These are phyloP conservation scores for Theristicus caerulescens DNA, from an alignment of 2,113 vertebrate species.

Conservation along the genomic window DNA sequence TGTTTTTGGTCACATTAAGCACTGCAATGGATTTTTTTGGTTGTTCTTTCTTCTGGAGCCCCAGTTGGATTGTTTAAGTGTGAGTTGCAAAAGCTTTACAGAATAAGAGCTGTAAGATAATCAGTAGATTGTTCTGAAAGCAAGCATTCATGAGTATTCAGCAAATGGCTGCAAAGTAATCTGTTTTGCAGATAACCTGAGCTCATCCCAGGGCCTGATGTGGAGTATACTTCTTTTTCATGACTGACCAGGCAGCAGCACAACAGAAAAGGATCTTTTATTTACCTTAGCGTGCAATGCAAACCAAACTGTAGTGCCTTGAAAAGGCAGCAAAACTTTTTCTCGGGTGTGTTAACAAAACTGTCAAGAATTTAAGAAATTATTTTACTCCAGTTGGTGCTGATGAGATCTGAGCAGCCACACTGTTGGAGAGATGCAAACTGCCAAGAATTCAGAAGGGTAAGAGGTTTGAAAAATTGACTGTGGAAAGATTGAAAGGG, in stretches of 20 bases:
- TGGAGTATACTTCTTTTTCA: rapidly evolving
- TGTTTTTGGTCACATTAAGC: neutral
- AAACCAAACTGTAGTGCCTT: neutral
- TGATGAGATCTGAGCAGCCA: neutral
- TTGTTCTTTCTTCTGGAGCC: neutral
- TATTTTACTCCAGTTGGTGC: neutral
- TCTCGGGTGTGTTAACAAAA: neutral
- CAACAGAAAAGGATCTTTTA: neutral
- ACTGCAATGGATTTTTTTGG: neutral
- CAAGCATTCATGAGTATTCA: neutral
- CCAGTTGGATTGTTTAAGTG: neutral
- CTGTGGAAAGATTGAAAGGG: neutral
- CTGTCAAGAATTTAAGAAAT: neutral
- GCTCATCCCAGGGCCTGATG: neutral
- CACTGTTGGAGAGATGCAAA: neutral
- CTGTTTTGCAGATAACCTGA: neutral
- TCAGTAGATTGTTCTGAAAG: neutral
- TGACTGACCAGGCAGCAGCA: neutral
- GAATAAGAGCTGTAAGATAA: neutral
- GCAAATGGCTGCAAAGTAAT: neutral
- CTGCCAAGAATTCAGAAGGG: neutral
- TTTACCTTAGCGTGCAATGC: neutral
- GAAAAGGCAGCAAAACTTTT: neutral
- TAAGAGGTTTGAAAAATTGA: neutral
- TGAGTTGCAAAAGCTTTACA: neutral